Base-by-base conservation (phyloP, 2,113 vertebrate species). In the Rhabdornis inornatus region DNA sequence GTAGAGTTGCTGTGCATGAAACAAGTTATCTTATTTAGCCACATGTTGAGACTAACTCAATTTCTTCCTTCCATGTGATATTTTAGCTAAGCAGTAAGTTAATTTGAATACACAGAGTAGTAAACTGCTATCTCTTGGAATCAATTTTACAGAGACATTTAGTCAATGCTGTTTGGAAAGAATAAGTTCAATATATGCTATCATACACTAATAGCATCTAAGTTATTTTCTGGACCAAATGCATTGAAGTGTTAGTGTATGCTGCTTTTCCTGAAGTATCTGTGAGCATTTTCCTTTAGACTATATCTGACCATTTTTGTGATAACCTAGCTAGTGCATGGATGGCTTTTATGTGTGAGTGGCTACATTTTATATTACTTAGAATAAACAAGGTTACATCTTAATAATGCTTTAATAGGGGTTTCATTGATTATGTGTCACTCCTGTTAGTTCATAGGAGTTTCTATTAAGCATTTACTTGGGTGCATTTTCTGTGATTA, bases 361-460 rank as follows among this genome's bases (percentile, higher is more conserved):
- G 50, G 90, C 80, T 89, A n/a, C 72, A 24, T 89, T 97, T 93
- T 93, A 85, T 93, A 91, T 95, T 95, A 91, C 95, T 94, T 95
- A 89, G 89, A 94, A 97, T 97, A 97, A 96, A 92, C 87, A 94
- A 89, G 95, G 80, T 96, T 96, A 93, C 83, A 64, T 95, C 81
- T 95, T 94, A 95, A 95, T 97, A 97, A 95, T 90, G 90, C 87
- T 93, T 94, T 96, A 96, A 96, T 94, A 93, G 75, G 60, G 68
- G 31, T 80, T 65, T 65, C 83, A 95, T 94, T 97, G 95, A 96
- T 96, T 95, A 94, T 95, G 44, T 96, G 95, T 96, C 96, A 83
- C 45, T 94, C 44, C 75, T 56, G 77, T 91, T 96, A 96, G 91
- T 95, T 96, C 90, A 89, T 81, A 74, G 68, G 75, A 75, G 86